A percentile compares a stretch with the other conserved stretches of the same genome.
Evolutionary conservation across 2,797 vertebrate genomes (phyloP).

Genomic region (Chiroxiphia lanceolata): DNA sequence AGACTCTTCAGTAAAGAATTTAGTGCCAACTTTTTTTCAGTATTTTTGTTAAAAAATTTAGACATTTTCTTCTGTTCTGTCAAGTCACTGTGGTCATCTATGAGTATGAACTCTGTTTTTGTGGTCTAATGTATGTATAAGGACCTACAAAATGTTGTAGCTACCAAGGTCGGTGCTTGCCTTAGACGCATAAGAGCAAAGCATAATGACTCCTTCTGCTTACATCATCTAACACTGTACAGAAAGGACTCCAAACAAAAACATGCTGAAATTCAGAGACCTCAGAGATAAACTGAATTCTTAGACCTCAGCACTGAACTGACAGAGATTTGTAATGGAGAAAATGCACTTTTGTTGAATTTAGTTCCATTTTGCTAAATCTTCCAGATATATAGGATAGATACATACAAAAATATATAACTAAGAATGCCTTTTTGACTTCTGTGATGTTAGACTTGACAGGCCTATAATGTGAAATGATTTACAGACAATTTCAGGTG

Average conservation of each 20-base stretch:
- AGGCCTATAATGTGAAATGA: background rate
- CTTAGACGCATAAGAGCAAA: background rate
- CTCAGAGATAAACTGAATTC: background rate
- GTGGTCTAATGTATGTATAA: background rate
- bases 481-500: constrained; percentile 10
- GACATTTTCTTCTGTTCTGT: background rate
- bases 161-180: fast-evolving
- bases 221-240: background rate
- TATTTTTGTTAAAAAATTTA: background rate
- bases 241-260: background rate
- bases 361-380: background rate
- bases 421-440: background rate
- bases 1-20: background rate
- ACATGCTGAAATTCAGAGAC: background rate
- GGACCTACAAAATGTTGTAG: background rate
- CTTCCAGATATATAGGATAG: background rate
- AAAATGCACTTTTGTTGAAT: background rate
- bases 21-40: background rate
- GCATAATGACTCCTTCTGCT: background rate
- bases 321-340: background rate
- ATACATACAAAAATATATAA: background rate
- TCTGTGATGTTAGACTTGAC: background rate
- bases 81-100: background rate
- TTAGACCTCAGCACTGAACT: background rate
- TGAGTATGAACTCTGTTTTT: background rate